phyloP scores from a whole-genome alignment of 2,113 vertebrate species.

The Chlorodrepanis virens region DNA sequence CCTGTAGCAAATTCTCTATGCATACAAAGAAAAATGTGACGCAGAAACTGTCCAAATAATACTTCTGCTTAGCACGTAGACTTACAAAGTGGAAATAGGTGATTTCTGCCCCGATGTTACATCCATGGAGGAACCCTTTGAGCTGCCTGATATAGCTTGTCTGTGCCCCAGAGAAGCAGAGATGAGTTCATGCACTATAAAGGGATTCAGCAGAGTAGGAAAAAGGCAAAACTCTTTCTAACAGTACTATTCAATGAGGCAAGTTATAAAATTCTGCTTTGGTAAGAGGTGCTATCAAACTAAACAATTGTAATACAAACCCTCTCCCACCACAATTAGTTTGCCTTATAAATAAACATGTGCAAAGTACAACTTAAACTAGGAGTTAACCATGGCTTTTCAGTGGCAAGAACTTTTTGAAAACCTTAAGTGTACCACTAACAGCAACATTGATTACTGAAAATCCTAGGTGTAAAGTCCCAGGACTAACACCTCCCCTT shows the following conservation, averaged over 20 bases:
- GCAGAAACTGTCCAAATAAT: neutral
- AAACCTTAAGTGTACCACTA: neutral
- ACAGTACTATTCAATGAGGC: neutral
- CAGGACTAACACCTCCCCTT: conserved; percentile 34
- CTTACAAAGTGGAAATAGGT: neutral
- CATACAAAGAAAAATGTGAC: neutral
- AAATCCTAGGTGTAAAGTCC: conserved; percentile 48
- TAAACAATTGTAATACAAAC: neutral
- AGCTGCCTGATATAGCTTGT: neutral
- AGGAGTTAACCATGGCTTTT: neutral
- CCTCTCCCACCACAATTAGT: accelerated
- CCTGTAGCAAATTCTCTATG: neutral
- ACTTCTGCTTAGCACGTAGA: neutral
- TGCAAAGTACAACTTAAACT: neutral
- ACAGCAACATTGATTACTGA: conserved; percentile 6
- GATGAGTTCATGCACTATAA: neutral
- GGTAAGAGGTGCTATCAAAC: neutral
- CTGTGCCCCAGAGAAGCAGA: neutral
- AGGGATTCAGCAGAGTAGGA: neutral
- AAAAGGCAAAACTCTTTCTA: neutral
- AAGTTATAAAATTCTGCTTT: neutral
- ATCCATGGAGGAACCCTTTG: neutral
- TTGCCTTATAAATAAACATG: neutral
- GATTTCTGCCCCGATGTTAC: neutral
- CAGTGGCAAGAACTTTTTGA: neutral